A percentile compares a stretch with the other conserved stretches of the same genome.
Conservation (phyloP, 2,888 invertebrate species). For the Ormyrus rosae region DNA sequence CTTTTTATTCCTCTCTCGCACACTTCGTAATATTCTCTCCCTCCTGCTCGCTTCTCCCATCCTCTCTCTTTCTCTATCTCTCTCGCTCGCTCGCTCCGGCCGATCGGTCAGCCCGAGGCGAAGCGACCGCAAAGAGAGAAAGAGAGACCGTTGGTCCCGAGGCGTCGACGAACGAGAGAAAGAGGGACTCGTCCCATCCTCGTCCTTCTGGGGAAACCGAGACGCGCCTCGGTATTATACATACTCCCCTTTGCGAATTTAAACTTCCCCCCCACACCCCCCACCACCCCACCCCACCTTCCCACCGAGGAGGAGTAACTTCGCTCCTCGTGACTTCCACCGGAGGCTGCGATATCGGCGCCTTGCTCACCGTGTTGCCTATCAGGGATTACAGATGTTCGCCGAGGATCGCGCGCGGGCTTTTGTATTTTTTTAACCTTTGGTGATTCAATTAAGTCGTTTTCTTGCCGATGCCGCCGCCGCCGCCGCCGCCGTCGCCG, state of each 20-base stretch:
- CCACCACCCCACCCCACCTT: neutral
- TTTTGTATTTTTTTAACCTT: neutral
- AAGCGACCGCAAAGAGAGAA: slow-evolving; percentile 4
- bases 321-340: slow-evolving; percentile 13
- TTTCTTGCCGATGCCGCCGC: neutral
- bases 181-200: neutral
- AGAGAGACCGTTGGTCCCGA: neutral
- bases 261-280: neutral
- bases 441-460: neutral
- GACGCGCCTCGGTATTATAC: slow-evolving; percentile 4
- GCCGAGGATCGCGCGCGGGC: neutral
- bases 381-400: slow-evolving; percentile 5
- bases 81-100: slow-evolving; percentile 8
- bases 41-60: neutral
- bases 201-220: slow-evolving; percentile 24
- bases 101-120: slow-evolving; percentile 30
- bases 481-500: no score
- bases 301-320: neutral
- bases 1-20: neutral
- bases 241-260: slow-evolving; percentile 42
- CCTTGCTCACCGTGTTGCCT: neutral
- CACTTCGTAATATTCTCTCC: slow-evolving; percentile 33
- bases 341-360: slow-evolving; percentile 1
- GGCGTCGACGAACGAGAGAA: slow-evolving; percentile 11
- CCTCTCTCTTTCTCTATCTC: slow-evolving; percentile 24